A percentile compares a stretch with the other conserved stretches of the same genome.
These are phyloP conservation scores for Capitulum mitella DNA, from an alignment of 2,888 invertebrate species.

Conservation along the genomic window DNA sequence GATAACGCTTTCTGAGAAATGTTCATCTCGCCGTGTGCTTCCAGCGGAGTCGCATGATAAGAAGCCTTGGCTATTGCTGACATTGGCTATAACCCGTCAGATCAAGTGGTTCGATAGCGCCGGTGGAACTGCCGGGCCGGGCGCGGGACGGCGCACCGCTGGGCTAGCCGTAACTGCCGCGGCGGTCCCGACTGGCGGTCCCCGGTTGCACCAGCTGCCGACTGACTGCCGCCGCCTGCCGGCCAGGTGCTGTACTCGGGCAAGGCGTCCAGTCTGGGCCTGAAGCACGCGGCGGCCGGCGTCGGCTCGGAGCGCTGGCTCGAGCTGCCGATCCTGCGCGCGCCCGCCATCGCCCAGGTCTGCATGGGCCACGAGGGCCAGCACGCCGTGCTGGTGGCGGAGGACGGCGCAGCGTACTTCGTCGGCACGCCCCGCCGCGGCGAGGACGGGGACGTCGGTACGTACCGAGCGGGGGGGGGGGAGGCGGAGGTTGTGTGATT, in stretches of 20 bases:
- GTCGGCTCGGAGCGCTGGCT: slow-evolving; percentile 41
- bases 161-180: too few species aligned
- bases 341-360: slow-evolving; percentile 64
- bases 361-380: slow-evolving; percentile 90
- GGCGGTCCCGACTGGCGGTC: not conserved
- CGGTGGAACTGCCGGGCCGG: too few species aligned
- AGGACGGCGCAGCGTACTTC: slow-evolving; percentile 85
- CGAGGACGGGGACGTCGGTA: slow-evolving; percentile 82
- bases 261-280: slow-evolving; percentile 74
- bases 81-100: too few species aligned
- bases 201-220: not conserved
- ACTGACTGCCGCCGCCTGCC: not conserved
- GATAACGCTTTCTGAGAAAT: too few species aligned
- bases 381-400: slow-evolving; percentile 81
- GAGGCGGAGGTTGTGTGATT: not conserved
- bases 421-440: slow-evolving; percentile 80
- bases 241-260: slow-evolving; percentile 72
- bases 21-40: too few species aligned
- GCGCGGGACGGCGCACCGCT: too few species aligned
- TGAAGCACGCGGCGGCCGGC: slow-evolving; percentile 54
- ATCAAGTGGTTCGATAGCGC: too few species aligned
- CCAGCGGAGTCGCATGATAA: too few species aligned
- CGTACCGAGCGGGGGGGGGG: slow-evolving; percentile 34
- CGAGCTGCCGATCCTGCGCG: slow-evolving; percentile 57
- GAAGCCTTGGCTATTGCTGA: too few species aligned